Evolutionary conservation across 2,113 vertebrate genomes (phyloP).

Genomic region (Nyctereutes procyonoides): DNA sequence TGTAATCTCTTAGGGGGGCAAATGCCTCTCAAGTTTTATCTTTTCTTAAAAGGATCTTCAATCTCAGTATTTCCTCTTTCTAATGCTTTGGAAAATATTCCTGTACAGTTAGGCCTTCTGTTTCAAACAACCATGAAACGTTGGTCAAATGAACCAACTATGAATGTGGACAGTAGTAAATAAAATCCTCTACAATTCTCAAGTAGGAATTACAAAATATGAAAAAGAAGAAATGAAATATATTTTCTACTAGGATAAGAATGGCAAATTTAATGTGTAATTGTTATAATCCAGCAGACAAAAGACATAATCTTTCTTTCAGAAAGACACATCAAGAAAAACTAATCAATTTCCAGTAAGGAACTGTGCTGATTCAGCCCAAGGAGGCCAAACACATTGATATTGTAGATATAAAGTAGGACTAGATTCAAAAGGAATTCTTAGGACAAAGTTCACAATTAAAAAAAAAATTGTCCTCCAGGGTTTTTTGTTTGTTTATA

Average conservation of each 20-base stretch:
- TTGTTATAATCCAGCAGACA: conserved; percentile 25
- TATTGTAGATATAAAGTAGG: background rate
- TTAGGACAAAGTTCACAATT: conserved; percentile 44
- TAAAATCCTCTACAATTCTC: conserved; percentile 30
- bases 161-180: background rate
- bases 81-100: conserved; percentile 26
- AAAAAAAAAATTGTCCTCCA: conserved; percentile 57
- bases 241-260: conserved; percentile 75
- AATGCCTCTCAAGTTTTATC: conserved; percentile 40
- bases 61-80: conserved; percentile 38
- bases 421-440: conserved; percentile 53
- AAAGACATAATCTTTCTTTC: conserved; percentile 60
- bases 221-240: conserved; percentile 61
- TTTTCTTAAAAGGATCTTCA: conserved; percentile 55
- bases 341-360: conserved; percentile 52
- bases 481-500: conserved; percentile 66
- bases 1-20: background rate
- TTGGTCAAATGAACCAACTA: background rate
- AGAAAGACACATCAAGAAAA: background rate
- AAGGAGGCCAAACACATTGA: conserved; percentile 47
- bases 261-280: conserved; percentile 55
- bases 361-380: conserved; percentile 60
- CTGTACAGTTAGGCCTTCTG: conserved; percentile 28
- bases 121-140: conserved; percentile 33
- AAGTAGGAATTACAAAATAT: conserved; percentile 53